A percentile compares a stretch with the other conserved stretches of the same genome.
These are phyloP conservation scores for Petaurus breviceps DNA, from an alignment of 2,113 vertebrate genomes.

Conservation along the genomic window DNA sequence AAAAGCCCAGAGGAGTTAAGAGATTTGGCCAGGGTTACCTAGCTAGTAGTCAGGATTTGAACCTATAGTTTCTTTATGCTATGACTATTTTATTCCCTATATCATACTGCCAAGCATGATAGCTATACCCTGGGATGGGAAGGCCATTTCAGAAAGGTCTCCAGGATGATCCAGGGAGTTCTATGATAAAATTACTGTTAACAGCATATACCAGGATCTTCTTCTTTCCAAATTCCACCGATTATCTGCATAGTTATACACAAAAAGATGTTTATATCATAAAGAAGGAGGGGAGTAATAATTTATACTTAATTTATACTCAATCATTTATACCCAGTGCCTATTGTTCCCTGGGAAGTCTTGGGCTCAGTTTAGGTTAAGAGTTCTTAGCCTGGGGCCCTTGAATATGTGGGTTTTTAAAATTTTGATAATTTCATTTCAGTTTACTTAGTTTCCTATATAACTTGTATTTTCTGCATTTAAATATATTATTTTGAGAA, in stretches of 20 bases:
- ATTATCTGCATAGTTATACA: background rate
- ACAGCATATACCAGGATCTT: background rate
- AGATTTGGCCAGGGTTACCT: background rate
- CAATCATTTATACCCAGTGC: too few species aligned
- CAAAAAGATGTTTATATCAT: background rate
- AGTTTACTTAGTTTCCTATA: background rate
- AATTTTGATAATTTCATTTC: background rate
- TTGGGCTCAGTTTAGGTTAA: background rate
- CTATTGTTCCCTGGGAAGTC: background rate
- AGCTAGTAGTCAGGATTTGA: background rate
- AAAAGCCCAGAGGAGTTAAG: background rate
- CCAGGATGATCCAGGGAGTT: background rate
- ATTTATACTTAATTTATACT: too few species aligned
- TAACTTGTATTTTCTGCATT: background rate
- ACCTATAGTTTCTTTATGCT: background rate
- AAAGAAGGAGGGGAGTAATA: background rate
- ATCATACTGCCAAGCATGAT: background rate
- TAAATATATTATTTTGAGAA: background rate
- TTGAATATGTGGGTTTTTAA: background rate
- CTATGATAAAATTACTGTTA: background rate
- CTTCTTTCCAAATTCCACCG: background rate
- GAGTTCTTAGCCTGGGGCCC: background rate
- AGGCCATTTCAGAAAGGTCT: background rate
- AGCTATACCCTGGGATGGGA: background rate
- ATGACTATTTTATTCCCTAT: background rate